phyloP scores from a whole-genome alignment of 2,797 vertebrate species.

The Tokudaia muenninki region DNA sequence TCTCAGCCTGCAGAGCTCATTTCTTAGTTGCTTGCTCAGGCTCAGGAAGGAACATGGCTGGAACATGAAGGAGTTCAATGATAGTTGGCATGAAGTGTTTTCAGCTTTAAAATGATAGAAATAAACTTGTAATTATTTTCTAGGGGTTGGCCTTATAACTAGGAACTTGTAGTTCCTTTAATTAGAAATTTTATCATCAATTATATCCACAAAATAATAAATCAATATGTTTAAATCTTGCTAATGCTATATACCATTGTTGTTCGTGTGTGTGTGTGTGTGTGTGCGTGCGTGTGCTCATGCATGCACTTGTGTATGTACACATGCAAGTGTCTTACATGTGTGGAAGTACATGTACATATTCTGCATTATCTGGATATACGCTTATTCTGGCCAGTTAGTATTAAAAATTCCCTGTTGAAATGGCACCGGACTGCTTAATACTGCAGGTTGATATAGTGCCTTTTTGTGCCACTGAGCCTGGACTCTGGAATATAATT shows the following conservation, averaged over 20 bases:
- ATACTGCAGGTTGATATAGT: conserved; percentile 90
- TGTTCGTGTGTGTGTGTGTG: neutral
- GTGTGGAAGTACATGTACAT: conserved; percentile 7
- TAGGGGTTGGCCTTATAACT: conserved; percentile 23
- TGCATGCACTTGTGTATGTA: neutral
- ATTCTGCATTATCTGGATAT: neutral
- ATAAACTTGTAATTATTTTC: conserved; percentile 41
- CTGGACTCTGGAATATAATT: conserved; percentile 91
- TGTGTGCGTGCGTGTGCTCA: no score
- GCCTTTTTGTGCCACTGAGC: conserved; percentile 95
- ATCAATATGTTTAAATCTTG: conserved; percentile 41
- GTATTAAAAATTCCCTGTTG: conserved; percentile 77
- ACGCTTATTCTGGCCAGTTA: conserved; percentile 68
- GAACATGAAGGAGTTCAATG: neutral
- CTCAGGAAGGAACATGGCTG: neutral
- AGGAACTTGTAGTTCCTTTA: conserved; percentile 22
- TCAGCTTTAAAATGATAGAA: conserved; percentile 50
- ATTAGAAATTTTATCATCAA: conserved; percentile 24
- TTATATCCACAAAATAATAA: conserved; percentile 29
- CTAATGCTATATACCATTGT: neutral
- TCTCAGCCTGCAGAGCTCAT: neutral
- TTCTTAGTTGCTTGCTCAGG: neutral
- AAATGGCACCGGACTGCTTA: conserved; percentile 87
- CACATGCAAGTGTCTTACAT: neutral
- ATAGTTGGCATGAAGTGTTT: neutral